Conservation (phyloP, 2,113 vertebrate genomes). For the Urocolius indicus region DNA sequence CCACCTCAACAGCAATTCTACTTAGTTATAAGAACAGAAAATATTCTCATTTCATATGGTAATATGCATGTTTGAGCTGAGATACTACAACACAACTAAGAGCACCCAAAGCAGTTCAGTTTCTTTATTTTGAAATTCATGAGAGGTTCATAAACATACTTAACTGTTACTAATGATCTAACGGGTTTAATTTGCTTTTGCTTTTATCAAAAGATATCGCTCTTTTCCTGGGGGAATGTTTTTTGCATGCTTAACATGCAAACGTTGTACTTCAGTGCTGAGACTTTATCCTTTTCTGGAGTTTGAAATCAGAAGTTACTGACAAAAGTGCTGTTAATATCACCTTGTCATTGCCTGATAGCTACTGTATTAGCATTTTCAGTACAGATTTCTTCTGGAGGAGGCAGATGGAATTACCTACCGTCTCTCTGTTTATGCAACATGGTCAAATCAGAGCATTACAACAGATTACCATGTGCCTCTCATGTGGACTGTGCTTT, state of each 20-base stretch:
- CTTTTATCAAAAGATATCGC: background rate
- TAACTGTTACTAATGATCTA: background rate
- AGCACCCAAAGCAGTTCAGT: background rate
- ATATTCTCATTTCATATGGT: background rate
- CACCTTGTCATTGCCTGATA: background rate
- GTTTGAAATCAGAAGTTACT: background rate
- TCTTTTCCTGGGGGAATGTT: background rate
- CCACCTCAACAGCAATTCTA: background rate
- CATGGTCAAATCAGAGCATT: background rate
- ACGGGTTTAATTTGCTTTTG: background rate
- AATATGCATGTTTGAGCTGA: background rate
- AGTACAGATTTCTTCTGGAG: background rate
- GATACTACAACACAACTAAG: background rate
- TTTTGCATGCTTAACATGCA: background rate
- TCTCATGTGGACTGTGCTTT: background rate
- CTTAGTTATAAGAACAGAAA: background rate
- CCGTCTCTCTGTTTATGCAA: slow-evolving; percentile 16
- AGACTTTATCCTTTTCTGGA: background rate
- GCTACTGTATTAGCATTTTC: slow-evolving; percentile 4
- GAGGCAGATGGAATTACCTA: slow-evolving; percentile 24
- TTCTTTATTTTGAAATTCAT: background rate
- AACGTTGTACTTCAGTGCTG: background rate
- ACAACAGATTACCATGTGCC: background rate
- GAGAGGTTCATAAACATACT: background rate
- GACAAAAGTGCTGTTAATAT: background rate